These are phyloP conservation scores for Dendrolimus punctatus DNA, from an alignment of 1,140 invertebrate species.

Conservation along the genomic window DNA sequence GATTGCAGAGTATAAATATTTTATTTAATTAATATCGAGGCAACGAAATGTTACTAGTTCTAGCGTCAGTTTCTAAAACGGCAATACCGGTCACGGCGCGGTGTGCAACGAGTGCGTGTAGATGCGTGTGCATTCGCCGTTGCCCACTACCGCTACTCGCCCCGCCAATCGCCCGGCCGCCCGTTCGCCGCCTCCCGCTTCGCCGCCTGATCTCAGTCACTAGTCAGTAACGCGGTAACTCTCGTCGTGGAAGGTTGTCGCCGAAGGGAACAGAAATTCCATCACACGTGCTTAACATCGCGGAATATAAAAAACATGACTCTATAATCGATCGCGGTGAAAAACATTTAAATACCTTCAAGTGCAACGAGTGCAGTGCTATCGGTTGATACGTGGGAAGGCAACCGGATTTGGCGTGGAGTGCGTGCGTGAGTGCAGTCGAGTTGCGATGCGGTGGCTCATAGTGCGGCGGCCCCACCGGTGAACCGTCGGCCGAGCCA, in stretches of 20 bases:
- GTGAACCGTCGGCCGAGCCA: constrained; percentile 11
- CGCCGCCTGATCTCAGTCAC: constrained; percentile 15
- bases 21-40: too few species aligned
- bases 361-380: not conserved
- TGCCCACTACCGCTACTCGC: too few species aligned
- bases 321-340: too few species aligned
- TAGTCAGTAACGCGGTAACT: constrained; percentile 23
- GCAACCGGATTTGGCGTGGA: not conserved
- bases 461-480: constrained; percentile 12
- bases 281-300: constrained; percentile 28
- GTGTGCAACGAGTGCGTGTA: too few species aligned
- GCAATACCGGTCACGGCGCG: too few species aligned
- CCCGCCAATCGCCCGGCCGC: not conserved
- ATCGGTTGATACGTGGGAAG: not conserved
- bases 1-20: too few species aligned
- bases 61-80: too few species aligned
- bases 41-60: too few species aligned
- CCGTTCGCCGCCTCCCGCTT: constrained; percentile 12
- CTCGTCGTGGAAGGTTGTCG: constrained; percentile 24
- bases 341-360: too few species aligned
- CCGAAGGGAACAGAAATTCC: constrained; percentile 1
- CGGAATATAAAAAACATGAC: not conserved
- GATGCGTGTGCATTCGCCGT: too few species aligned
- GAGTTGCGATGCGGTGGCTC: not conserved
- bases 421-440: not conserved